Base-by-base conservation (phyloP, 1,140 invertebrate genomes). In the Mylabris phalerata region DNA sequence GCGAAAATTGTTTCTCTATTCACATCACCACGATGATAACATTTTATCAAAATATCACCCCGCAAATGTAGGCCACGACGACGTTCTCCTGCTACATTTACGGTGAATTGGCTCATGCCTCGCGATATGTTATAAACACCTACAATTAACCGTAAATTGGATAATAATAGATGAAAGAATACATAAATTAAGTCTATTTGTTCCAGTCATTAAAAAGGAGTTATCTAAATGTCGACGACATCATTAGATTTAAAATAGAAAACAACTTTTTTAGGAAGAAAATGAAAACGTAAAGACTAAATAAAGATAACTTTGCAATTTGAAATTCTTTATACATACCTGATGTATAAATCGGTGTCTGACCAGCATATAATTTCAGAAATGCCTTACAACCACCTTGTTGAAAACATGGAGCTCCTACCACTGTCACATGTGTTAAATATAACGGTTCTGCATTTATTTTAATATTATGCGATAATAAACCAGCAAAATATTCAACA, bases 1-100 rank as follows among this genome's bases (percentile, higher is more conserved):
- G 85, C 82, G 78, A 92, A 92, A 50, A 92, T 81, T 6, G 82
- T 75, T 64, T 86, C 82, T 46, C 84, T 51, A 67, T 45, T 78
- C 67, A 50, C 74, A 71, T 50, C 78, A 61, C 65, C 76, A 63
- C 88, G 83, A 67, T 92, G 85, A 77, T 93, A 95, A 70, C 91
- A 93, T 73, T 93, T 93, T 63, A 96, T 82, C 10, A 95, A 79
- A 61, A 95, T 89, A 75, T 95, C 92, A 1, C 93, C 92, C 24
- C 91, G 79, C 4, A 96, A 79, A 43, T 90, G 85, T 39, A 95
- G 82, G 24, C 81, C 81, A 50, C 81, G 79, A n/a, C 86, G 78
- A 9, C 70, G 56, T 56, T 77, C 73, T 10, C 79, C 77, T 3
- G 79, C 84, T 41, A 88, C 80, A 65, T 85, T 85, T 27, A 88